These are phyloP conservation scores for Sparus aurata DNA, from an alignment of 2,797 vertebrate species.

Conservation along the genomic window DNA sequence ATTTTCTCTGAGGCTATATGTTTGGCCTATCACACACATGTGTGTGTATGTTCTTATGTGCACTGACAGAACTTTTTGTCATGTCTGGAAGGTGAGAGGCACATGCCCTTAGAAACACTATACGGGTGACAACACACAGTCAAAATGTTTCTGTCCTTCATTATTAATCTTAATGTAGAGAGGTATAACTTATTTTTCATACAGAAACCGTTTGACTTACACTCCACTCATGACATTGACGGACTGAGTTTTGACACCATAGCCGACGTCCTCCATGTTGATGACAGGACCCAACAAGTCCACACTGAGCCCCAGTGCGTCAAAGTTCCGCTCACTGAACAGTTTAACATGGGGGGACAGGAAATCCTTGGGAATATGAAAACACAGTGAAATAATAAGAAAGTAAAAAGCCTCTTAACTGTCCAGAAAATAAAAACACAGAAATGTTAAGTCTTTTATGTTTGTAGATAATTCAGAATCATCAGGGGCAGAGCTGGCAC, in stretches of 20 bases:
- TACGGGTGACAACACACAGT: not conserved
- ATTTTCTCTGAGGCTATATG: conserved; percentile 23
- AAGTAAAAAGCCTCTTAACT: not conserved
- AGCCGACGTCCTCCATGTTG: conserved; percentile 89
- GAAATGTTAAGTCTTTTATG: not conserved
- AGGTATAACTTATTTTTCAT: not conserved
- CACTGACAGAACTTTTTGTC: conserved; percentile 20
- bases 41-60: conserved; percentile 20
- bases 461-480: not conserved
- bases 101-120: conserved; percentile 27
- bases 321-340: conserved; percentile 90
- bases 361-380: conserved; percentile 85
- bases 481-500: not conserved
- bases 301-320: conserved; percentile 85
- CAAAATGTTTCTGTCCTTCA: not conserved
- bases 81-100: conserved; percentile 27
- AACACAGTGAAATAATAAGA: not conserved
- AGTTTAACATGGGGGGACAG: conserved; percentile 90
- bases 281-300: conserved; percentile 90
- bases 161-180: not conserved
- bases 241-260: conserved; percentile 91
- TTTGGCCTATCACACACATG: not conserved
- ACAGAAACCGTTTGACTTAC: conserved; percentile 85
- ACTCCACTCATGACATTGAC: conserved; percentile 90
- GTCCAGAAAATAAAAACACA: not conserved